Percentiles rank a stretch among this genome's conserved stretches.
phyloP scores from a whole-genome alignment of 2,797 vertebrate species.

The Pygocentrus nattereri region DNA sequence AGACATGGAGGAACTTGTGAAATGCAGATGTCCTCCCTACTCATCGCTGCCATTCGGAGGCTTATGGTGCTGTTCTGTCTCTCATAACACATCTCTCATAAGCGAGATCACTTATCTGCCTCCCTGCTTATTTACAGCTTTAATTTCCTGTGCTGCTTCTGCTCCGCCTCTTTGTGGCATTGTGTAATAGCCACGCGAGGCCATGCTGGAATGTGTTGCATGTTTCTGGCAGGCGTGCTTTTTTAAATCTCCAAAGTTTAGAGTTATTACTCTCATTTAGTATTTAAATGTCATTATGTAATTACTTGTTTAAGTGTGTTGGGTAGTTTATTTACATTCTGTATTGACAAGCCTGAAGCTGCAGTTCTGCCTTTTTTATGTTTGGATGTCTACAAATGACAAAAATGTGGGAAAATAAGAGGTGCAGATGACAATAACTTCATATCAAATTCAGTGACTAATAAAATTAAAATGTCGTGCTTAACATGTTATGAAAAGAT shows the following conservation, averaged over 20 bases:
- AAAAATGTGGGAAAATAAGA: not conserved
- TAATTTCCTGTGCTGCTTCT: conserved; percentile 84
- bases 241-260: not conserved
- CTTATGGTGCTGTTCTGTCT: conserved; percentile 61
- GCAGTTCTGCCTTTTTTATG: not conserved
- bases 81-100: conserved; percentile 11
- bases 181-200: conserved; percentile 64
- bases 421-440: too few relatives aligned
- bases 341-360: not conserved
- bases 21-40: conserved; percentile 78
- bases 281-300: not conserved
- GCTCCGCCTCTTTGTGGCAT: conserved; percentile 66
- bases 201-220: conserved; percentile 74
- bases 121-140: conserved; percentile 84
- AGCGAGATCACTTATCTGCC: conserved; percentile 79
- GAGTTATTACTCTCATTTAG: not conserved
- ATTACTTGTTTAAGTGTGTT: not conserved
- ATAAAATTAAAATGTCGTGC: not conserved
- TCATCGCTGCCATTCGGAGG: conserved; percentile 79
- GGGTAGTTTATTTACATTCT: too few relatives aligned
- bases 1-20: conserved; percentile 55
- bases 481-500: too few relatives aligned
- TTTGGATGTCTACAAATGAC: not conserved
- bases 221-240: conserved; percentile 68
- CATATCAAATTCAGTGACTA: not conserved